Conservation (phyloP, 1,140 invertebrate species). For the Asbolus verrucosus region DNA sequence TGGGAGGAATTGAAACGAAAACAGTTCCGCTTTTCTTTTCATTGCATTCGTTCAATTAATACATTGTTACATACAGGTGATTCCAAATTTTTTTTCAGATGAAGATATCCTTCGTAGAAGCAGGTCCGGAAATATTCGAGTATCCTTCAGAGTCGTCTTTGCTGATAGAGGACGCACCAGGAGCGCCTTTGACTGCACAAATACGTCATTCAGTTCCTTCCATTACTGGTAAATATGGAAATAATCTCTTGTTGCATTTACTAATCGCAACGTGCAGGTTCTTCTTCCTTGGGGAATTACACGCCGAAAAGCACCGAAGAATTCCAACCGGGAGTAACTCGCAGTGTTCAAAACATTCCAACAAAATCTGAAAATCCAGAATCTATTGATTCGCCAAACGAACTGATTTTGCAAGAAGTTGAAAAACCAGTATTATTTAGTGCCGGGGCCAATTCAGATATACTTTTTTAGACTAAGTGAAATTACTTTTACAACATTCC, state of each 20-base stretch:
- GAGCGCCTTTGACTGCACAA: conserved; percentile 48
- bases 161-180: conserved; percentile 71
- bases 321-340: conserved; percentile 62
- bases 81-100: conserved; percentile 70
- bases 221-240: conserved; percentile 57
- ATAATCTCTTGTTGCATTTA: no score
- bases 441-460: conserved; percentile 61
- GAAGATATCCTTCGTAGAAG: conserved; percentile 87
- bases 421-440: conserved; percentile 61
- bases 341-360: conserved; percentile 47
- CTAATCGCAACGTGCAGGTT: no score
- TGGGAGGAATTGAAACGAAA: not conserved
- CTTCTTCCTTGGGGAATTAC: conserved; percentile 62
- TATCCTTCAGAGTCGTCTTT: conserved; percentile 87
- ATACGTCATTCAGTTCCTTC: conserved; percentile 59
- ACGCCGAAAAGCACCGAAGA: conserved; percentile 61
- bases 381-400: no score
- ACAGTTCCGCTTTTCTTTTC: conserved; percentile 30
- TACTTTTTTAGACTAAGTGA: conserved; percentile 56
- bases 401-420: conserved; percentile 53
- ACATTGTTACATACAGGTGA: no score
- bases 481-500: conserved; percentile 37
- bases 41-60: conserved; percentile 5
- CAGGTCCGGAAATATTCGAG: conserved; percentile 83
- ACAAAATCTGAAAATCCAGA: conserved; percentile 40